phyloP scores from a whole-genome alignment of 2,797 vertebrate species.

The Glossophaga mutica region DNA sequence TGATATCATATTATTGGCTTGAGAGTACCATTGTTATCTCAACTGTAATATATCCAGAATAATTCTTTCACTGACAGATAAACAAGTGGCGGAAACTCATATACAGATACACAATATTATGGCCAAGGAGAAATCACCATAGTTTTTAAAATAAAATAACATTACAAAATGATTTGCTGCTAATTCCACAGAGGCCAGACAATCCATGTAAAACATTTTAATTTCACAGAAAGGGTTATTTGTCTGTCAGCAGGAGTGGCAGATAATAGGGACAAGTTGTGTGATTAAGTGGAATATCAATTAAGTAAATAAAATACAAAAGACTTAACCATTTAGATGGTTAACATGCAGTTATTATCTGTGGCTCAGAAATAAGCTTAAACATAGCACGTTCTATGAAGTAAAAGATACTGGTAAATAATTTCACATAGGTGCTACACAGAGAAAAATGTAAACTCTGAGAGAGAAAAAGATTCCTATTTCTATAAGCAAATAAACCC shows the following conservation, averaged over 20 bases:
- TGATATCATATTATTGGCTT: not conserved
- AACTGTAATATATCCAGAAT: not conserved
- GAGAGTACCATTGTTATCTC: not conserved
- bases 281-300: not conserved
- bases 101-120: not conserved
- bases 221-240: not conserved
- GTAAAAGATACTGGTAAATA: not conserved
- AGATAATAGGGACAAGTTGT: not conserved
- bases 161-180: not conserved
- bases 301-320: not conserved
- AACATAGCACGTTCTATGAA: not conserved
- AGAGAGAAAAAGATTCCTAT: not conserved
- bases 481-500: not conserved
- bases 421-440: not conserved
- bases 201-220: not conserved
- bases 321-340: not conserved
- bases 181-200: not conserved
- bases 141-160: constrained; percentile 3
- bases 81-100: not conserved
- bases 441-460: not conserved
- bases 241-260: not conserved
- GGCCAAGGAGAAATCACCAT: not conserved
- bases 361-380: not conserved
- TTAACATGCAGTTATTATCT: not conserved
- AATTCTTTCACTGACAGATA: not conserved